Base-by-base conservation (phyloP, 2,888 invertebrate species). In the Agriopis leucophaearia region DNA sequence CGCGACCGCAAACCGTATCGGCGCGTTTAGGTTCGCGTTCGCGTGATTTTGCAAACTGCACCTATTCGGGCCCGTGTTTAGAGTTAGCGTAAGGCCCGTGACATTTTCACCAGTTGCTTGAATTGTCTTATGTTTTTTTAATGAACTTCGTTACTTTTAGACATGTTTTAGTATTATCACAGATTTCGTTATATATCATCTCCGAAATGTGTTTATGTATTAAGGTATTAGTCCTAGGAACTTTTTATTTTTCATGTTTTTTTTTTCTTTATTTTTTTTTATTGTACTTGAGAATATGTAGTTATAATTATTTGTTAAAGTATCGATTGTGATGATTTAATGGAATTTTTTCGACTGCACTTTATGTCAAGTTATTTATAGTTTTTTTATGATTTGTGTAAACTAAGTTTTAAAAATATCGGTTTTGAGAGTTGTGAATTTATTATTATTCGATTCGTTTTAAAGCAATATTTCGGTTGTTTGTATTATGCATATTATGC, bases 341-440 rank as follows among this genome's bases (percentile, higher is more conserved):
- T 48, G 18, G 12, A 35, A 38, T 16, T 40, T 15, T 38, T 38
- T 54, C 9, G 52, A 40, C 13, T 51, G 51, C 52, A 10, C 10
- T 50, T 58, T 47, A 51, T 5, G 12, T 36, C 4, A 42, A 44
- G 27, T 44, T 52, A 51, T 60, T 57, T 38, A 50, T 56, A 16
- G 38, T 63, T 48, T 45, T 45, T 48, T n/a, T n/a, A n/a, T n/a
- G n/a, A n/a, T n/a, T n/a, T n/a, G n/a, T 54, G 35, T 65, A 45
- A 54, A 60, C 52, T 64, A 62, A 59, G 69, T 63, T 66, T 62
- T 45, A 36, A 57, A 55, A 50, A 42, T 62, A 62, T 54, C 56
- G 40, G 15, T 65, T 70, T 62, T 12, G 45, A 44, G 38, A 50
- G 60, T 64, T 64, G 64, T 66, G 63, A 66, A 70, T 64, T 60